Evolutionary conservation across 2,113 vertebrate genomes (phyloP), one percentile per base, ranked within the genome.

Genomic region (Ptychochromis oligacanthus): DNA sequence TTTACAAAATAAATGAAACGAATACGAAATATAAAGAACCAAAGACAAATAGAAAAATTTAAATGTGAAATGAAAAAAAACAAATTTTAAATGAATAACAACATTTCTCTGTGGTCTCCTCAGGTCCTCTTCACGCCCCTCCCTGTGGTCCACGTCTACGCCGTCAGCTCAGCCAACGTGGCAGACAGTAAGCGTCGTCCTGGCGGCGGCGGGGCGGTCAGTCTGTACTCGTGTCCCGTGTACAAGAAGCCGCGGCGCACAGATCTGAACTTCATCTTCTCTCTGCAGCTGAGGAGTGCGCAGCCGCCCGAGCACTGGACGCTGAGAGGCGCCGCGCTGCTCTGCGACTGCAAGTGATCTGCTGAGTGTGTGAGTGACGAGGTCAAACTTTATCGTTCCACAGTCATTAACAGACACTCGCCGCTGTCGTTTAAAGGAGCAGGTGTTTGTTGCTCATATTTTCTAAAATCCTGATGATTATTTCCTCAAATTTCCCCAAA

Each of bases 81-180:
- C n/a, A n/a, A n/a, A n/a, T n/a, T n/a, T n/a, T n/a, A n/a, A n/a
- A n/a, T n/a, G n/a, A n/a, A 24, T 12, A 40, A 40, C 28, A 59
- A 9, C 5, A 18, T 6, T 57, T 70, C 5, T 77, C 22, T 67
- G 6, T 60, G 3, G 59, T 3, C 28, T 59, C 74, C 72, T 43
- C 91, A 97, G 97, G 96, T 97, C 60, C 95, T 97, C 83, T 97
- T 97, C 90, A 96, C 95, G 0, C 94, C 94, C 7, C 94, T 97
- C 18, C 97, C 97, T 0, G 97, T 97, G 36, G 96, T 96, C 22
- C 96, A 97, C 0, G 95, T 97, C 74, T 97, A 94, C 2, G 96
- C 97, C 12, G 85, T 97, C 77, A 96, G 95, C 89, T 90, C 87
- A 0, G 79, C 85, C 40, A 89, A 81, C 0, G 75, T 75, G 14